A percentile compares a stretch with the other conserved stretches of the same genome.
Conservation (phyloP, 2,113 vertebrate genomes). For the Cyanoderma ruficeps region DNA sequence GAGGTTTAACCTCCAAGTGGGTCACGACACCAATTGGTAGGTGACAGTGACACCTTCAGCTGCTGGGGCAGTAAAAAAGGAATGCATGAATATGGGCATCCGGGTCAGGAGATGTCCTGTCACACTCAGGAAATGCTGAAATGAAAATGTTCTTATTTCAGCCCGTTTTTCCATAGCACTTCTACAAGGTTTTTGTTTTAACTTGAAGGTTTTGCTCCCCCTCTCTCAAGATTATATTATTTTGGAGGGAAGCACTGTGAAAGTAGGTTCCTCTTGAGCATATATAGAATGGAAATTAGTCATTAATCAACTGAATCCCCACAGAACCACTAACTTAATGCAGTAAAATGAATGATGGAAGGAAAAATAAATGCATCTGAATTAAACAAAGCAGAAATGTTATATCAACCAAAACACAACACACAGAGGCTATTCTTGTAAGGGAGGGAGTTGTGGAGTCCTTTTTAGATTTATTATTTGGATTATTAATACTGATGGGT, state of each 20-base stretch:
- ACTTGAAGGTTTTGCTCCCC: background rate
- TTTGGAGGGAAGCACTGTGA: background rate
- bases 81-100: background rate
- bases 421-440: background rate
- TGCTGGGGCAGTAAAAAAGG: background rate
- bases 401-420: slow-evolving; percentile 21
- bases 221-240: background rate
- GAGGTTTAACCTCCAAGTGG: background rate
- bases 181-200: background rate
- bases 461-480: slow-evolving; percentile 63
- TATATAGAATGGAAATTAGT: slow-evolving; percentile 50
- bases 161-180: background rate
- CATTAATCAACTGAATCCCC: slow-evolving; percentile 61
- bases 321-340: slow-evolving; percentile 50
- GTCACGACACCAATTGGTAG: fast-evolving
- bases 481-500: slow-evolving; percentile 72
- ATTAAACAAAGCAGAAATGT: slow-evolving; percentile 47
- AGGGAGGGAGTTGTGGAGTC: background rate
- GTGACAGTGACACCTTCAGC: background rate
- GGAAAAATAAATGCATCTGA: slow-evolving; percentile 50
- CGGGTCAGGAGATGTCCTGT: background rate
- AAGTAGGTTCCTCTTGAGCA: background rate
- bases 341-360: slow-evolving; percentile 55
- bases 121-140: background rate
- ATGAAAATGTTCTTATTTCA: background rate